phyloP scores from a whole-genome alignment of 2,888 invertebrate species.

The Scaptomyza polygonia region DNA sequence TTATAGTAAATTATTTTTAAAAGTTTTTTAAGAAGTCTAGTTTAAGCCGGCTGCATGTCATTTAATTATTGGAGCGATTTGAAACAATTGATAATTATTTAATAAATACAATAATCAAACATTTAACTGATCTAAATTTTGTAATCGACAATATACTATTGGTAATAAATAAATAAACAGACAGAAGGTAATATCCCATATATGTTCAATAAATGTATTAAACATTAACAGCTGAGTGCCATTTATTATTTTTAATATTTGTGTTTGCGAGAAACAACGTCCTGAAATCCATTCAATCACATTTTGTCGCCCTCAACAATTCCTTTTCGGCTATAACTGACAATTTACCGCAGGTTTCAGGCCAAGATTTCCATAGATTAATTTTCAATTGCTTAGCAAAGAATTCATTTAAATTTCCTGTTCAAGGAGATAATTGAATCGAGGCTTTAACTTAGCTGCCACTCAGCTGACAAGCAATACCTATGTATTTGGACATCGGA shows the following conservation, averaged over 20 bases:
- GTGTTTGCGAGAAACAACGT: slow-evolving; percentile 3
- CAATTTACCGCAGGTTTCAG: not conserved
- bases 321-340: slow-evolving; percentile 3
- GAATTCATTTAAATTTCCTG: slow-evolving; percentile 49
- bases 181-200: not conserved
- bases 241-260: slow-evolving; percentile 2
- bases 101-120: not conserved
- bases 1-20: too few species aligned
- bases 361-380: slow-evolving; percentile 27
- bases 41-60: too few species aligned
- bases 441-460: not conserved
- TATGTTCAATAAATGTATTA: not conserved
- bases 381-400: slow-evolving; percentile 35
- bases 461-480: slow-evolving; percentile 28
- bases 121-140: not conserved
- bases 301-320: slow-evolving; percentile 15
- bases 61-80: too few species aligned
- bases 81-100: too few species aligned
- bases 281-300: slow-evolving; percentile 8
- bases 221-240: not conserved
- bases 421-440: slow-evolving; percentile 53
- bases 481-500: not conserved
- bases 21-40: too few species aligned
- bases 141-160: not conserved
- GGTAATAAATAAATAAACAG: not conserved